phyloP scores from a whole-genome alignment of 2,113 vertebrate genomes.

The Pelmatolapia mariae region DNA sequence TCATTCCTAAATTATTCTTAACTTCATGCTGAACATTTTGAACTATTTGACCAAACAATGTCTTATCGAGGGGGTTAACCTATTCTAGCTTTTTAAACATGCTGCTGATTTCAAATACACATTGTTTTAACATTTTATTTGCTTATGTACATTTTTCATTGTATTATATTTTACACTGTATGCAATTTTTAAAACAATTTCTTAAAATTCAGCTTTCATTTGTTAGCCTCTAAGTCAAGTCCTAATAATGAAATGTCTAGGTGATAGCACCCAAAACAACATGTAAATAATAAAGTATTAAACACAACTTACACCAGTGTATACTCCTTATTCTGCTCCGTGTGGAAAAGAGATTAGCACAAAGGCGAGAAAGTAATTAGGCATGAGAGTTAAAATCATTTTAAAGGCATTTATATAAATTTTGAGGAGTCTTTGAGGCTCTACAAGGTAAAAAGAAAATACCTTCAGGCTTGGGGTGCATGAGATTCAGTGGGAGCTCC shows the following conservation, averaged over 20 bases:
- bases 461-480: slow-evolving; percentile 81
- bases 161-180: neutral
- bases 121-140: neutral
- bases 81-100: neutral
- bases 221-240: neutral
- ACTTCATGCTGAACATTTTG: neutral
- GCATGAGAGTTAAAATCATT: neutral
- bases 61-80: neutral
- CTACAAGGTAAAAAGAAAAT: neutral
- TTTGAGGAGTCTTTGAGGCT: neutral
- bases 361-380: neutral
- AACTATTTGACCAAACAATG: neutral
- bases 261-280: neutral
- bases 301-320: slow-evolving; percentile 29
- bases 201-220: neutral
- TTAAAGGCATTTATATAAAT: neutral
- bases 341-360: neutral
- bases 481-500: slow-evolving; percentile 80
- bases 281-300: neutral
- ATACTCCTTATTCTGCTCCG: slow-evolving; percentile 42
- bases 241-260: neutral
- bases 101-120: neutral
- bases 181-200: neutral
- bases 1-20: neutral
- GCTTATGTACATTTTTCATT: neutral